Conservation (phyloP, 2,888 invertebrate species). For the Agriotes lineatus region DNA sequence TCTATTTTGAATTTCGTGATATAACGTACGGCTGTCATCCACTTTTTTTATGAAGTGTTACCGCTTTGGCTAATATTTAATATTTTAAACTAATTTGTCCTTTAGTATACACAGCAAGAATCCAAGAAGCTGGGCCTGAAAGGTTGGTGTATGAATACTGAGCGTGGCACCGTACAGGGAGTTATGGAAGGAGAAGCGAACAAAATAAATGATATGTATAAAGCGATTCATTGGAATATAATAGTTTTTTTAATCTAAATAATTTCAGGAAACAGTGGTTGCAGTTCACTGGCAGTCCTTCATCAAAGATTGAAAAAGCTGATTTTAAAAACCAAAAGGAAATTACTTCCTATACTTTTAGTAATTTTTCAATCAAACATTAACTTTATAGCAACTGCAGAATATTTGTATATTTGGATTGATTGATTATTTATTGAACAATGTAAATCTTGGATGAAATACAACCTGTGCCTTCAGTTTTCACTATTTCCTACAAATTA, state of each 20-base stretch:
- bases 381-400: constrained; percentile 33
- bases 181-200: constrained; percentile 73
- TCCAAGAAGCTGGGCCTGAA: constrained; percentile 73
- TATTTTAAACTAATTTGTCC: background rate
- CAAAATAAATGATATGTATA: constrained; percentile 75
- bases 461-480: too few species aligned
- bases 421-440: constrained; percentile 14
- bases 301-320: constrained; percentile 79
- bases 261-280: constrained; percentile 72
- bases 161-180: constrained; percentile 76
- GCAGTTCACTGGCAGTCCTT: constrained; percentile 78
- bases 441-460: too few species aligned
- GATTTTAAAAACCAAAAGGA: constrained; percentile 76
- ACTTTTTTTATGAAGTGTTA: too few species aligned
- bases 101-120: constrained; percentile 76
- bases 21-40: too few species aligned
- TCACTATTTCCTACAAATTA: too few species aligned
- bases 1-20: too few species aligned
- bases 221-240: too few species aligned
- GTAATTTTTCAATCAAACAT: constrained; percentile 50
- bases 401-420: background rate
- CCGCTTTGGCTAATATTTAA: too few species aligned
- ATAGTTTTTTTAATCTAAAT: constrained; percentile 12
- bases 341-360: constrained; percentile 61
- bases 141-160: constrained; percentile 83